Conservation (phyloP, 2,113 vertebrate species). For the Microtus montanus region DNA sequence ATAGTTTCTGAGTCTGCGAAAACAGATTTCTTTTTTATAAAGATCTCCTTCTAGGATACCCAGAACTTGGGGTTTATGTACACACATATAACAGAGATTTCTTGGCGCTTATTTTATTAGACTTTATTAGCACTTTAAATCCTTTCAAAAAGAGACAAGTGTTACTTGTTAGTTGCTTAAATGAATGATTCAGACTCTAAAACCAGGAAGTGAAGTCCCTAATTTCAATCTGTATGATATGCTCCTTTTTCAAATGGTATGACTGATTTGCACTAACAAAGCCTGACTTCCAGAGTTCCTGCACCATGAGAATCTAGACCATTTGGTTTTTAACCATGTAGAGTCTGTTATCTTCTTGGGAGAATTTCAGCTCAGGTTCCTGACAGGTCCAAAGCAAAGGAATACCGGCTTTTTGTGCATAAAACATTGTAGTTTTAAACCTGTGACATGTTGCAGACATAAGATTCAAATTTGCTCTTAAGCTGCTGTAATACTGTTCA, state of each 20-base stretch:
- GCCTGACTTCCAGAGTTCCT: conserved; percentile 13
- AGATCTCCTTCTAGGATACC: too few species aligned
- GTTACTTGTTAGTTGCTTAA: neutral
- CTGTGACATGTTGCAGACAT: conserved; percentile 72
- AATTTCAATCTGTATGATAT: conserved; percentile 11
- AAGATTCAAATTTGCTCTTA: conserved; percentile 80
- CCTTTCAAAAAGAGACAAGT: neutral
- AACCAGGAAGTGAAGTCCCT: conserved; percentile 26
- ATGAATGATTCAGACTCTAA: neutral
- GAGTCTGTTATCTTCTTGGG: neutral
- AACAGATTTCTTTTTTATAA: too few species aligned
- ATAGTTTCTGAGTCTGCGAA: too few species aligned
- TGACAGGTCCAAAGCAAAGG: conserved; percentile 55
- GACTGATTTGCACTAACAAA: neutral
- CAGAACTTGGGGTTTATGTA: neutral
- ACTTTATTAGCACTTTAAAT: conserved; percentile 20
- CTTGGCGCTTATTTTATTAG: neutral
- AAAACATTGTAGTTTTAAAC: conserved; percentile 65
- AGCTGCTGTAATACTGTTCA: conserved; percentile 77
- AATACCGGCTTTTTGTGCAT: neutral
- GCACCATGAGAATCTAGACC: neutral
- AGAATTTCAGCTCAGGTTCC: conserved; percentile 52
- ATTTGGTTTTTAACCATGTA: conserved; percentile 8
- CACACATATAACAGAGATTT: conserved; percentile 18
- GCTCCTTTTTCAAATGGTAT: neutral